Evolutionary conservation across 2,113 vertebrate species (phyloP), one percentile per base, ranked within the genome.

Genomic region (Xiphophorus hellerii): DNA sequence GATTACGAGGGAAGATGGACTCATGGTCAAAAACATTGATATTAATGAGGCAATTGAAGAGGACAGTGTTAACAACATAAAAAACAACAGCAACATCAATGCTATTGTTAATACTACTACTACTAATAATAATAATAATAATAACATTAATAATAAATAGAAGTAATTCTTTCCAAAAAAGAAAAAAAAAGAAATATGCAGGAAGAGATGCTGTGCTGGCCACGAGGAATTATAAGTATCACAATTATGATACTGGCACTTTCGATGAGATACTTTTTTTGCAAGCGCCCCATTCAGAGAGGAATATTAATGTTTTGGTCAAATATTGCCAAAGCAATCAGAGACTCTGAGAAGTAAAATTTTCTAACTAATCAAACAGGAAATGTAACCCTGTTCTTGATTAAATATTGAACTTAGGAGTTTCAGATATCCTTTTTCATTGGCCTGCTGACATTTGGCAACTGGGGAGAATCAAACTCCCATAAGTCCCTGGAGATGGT

Each of bases 401-500:
- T 93, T 93, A 94, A 94, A 93, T 93, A 94, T 93, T 94, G 93
- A 93, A 89, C 82, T 91, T 79, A 85, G 83, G 83, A 89, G 71
- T 88, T 92, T 88, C 80, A 87, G 67, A 82, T 85, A 89, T 92
- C 84, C 87, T 91, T 93, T 90, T 90, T 82, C 84, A 78, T 77
- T 54, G 82, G 84, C 89, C 84, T 87, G 81, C 84, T 91, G 89
- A 87, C 90, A 88, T 92, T 90, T 91, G 87, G 87, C 90, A 93
- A 82, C 80, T 22, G 88, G 88, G 87, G 91, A 90, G 82, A 88
- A 88, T 93, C 86, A 90, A 93, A 93, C 84, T 91, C 82, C 87
- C 80, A 88, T 78, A 88, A 84, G 85, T 92, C 92, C 85, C 87
- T 64, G 27, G 86, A 86, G 90, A 82, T 73, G 48, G 77, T 77